These are phyloP conservation scores for Stratiolaelaps scimitus DNA, from an alignment of 1,140 invertebrate genomes.

Conservation along the genomic window DNA sequence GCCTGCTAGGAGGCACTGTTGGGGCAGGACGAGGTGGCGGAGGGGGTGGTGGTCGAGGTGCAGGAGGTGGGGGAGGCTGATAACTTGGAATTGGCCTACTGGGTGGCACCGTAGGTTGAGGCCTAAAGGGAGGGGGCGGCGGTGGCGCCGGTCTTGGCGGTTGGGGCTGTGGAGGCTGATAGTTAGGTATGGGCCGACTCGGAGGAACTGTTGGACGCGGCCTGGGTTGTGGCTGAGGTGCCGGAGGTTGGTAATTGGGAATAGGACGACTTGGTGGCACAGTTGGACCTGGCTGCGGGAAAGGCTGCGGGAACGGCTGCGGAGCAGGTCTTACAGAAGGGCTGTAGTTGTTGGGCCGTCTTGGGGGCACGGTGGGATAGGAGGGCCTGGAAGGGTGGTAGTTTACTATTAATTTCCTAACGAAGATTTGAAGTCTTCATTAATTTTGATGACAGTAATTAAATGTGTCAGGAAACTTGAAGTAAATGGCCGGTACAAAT, in stretches of 20 bases:
- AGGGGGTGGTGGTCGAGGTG: neutral
- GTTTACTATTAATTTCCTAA: too few relatives aligned
- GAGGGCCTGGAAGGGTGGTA: neutral
- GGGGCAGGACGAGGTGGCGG: neutral
- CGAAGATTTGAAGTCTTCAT: too few relatives aligned
- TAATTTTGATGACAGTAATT: too few relatives aligned
- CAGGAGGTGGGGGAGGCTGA: too few relatives aligned
- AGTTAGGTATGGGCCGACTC: neutral
- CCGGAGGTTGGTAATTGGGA: neutral
- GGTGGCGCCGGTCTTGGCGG: neutral
- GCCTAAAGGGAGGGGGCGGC: neutral
- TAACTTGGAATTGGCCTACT: neutral
- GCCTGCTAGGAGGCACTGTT: neutral
- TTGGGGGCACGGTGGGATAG: slow-evolving; percentile 17
- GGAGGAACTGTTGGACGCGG: slow-evolving; percentile 5
- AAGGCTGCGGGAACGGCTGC: neutral
- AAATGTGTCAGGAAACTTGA: too few relatives aligned
- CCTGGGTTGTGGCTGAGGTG: neutral
- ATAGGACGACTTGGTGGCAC: slow-evolving; percentile 3
- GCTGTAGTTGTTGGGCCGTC: slow-evolving; percentile 22
- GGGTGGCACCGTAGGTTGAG: slow-evolving; percentile 4
- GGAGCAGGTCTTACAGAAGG: neutral
- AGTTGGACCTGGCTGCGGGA: neutral
- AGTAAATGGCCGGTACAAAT: too few relatives aligned
- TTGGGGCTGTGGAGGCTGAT: neutral